phyloP scores from a whole-genome alignment of 2,888 invertebrate species.

The Atrina japonica region DNA sequence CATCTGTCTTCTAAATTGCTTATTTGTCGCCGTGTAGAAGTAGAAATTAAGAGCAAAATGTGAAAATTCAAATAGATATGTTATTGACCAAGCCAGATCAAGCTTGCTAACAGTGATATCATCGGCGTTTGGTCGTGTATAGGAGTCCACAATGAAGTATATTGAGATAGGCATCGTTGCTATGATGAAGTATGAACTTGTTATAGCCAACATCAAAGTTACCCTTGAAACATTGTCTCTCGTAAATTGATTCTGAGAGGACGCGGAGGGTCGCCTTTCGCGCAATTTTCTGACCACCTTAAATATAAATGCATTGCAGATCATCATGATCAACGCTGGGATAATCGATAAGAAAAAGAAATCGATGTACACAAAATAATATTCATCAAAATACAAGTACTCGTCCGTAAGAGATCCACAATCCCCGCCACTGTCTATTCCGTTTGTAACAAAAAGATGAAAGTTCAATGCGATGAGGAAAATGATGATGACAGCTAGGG shows the following conservation, averaged over 20 bases:
- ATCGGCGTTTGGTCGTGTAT: slow-evolving; percentile 30
- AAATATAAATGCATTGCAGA: slow-evolving; percentile 49
- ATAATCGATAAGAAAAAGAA: slow-evolving; percentile 48
- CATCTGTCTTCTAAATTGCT: slow-evolving; percentile 49
- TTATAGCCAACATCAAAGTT: slow-evolving; percentile 57
- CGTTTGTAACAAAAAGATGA: slow-evolving; percentile 62
- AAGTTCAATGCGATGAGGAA: slow-evolving; percentile 45
- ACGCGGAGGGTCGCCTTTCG: slow-evolving; percentile 45
- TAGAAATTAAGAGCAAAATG: slow-evolving; percentile 62
- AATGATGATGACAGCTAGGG: slow-evolving; percentile 32
- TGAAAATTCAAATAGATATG: slow-evolving; percentile 54
- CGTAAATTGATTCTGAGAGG: slow-evolving; percentile 17
- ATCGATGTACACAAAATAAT: slow-evolving; percentile 59
- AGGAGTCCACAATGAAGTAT: slow-evolving; percentile 59
- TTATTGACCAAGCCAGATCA: slow-evolving; percentile 50
- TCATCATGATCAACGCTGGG: slow-evolving; percentile 54
- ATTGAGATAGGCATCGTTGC: slow-evolving; percentile 58
- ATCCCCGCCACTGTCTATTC: slow-evolving; percentile 45
- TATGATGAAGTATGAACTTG: slow-evolving; percentile 54
- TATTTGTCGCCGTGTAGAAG: slow-evolving; percentile 57
- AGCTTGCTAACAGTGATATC: slow-evolving; percentile 31
- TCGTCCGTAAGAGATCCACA: slow-evolving; percentile 51
- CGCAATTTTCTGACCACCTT: slow-evolving; percentile 36
- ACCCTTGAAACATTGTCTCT: slow-evolving; percentile 51
- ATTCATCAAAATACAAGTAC: slow-evolving; percentile 52